These are phyloP conservation scores for Thysanoteuthis rhombus DNA, from an alignment of 2,888 invertebrate species.

Conservation along the genomic window DNA sequence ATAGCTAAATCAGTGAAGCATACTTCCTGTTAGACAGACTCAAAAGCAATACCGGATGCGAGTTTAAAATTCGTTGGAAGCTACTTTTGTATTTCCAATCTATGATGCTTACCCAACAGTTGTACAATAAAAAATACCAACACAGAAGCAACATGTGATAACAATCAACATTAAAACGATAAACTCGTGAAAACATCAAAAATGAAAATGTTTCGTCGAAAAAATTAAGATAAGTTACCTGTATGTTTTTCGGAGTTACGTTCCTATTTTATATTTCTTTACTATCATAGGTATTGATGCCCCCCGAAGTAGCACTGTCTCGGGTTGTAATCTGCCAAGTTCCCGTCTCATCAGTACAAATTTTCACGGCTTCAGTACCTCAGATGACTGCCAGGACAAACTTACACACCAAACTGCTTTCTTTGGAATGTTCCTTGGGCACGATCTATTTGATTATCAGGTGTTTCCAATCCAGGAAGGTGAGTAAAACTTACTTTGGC, in stretches of 20 bases:
- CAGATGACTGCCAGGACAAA: background rate
- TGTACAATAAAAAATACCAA: too few relatives aligned
- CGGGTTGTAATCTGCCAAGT: constrained; percentile 40
- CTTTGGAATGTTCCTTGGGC: background rate
- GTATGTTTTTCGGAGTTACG: background rate
- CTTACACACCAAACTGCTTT: background rate
- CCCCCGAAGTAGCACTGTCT: constrained; percentile 34
- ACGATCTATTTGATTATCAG: background rate
- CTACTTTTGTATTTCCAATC: too few relatives aligned
- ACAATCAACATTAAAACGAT: too few relatives aligned
- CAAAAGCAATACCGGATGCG: too few relatives aligned
- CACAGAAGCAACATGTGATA: too few relatives aligned
- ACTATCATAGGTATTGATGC: constrained; percentile 38
- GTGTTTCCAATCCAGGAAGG: background rate
- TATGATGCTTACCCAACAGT: too few relatives aligned
- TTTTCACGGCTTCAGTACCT: constrained; percentile 32
- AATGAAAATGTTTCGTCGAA: too few relatives aligned
- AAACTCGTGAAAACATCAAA: too few relatives aligned
- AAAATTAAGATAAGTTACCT: background rate
- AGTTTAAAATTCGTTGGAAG: too few relatives aligned
- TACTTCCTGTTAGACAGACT: too few relatives aligned
- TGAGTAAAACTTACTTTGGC: background rate
- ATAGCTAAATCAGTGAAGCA: too few relatives aligned
- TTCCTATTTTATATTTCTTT: background rate
- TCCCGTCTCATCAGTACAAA: constrained; percentile 40